phyloP scores from a whole-genome alignment of 2,113 vertebrate species.

The Nestor notabilis region DNA sequence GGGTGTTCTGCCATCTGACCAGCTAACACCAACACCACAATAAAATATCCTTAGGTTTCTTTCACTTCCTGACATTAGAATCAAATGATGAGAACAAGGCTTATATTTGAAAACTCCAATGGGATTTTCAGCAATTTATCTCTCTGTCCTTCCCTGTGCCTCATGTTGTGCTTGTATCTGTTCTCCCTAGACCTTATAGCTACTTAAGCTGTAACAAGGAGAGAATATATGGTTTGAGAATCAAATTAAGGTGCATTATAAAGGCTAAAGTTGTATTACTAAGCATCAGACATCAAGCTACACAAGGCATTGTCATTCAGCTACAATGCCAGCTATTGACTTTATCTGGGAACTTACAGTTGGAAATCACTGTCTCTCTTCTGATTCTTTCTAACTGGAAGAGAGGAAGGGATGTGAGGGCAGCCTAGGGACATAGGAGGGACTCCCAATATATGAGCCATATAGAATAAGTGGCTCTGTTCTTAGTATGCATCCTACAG shows the following conservation, averaged over 20 bases:
- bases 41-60: neutral
- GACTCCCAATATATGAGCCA: neutral
- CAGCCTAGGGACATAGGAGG: neutral
- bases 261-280: constrained; percentile 54
- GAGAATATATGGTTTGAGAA: constrained; percentile 6
- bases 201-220: constrained; percentile 22
- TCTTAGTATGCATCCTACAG: neutral
- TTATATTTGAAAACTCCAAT: neutral
- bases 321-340: neutral
- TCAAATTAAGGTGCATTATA: constrained; percentile 5
- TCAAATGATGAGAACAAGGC: neutral
- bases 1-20: neutral
- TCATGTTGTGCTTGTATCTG: neutral
- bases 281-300: neutral
- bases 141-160: neutral
- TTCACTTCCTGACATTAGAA: constrained; percentile 14
- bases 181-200: neutral
- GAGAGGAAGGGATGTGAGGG: neutral
- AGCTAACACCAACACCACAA: neutral
- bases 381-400: neutral
- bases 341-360: neutral
- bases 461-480: neutral
- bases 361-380: neutral
- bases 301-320: neutral
- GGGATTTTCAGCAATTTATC: constrained; percentile 26